phyloP scores from a whole-genome alignment of 2,888 invertebrate species.

The Gymnoscelis rufifasciata region DNA sequence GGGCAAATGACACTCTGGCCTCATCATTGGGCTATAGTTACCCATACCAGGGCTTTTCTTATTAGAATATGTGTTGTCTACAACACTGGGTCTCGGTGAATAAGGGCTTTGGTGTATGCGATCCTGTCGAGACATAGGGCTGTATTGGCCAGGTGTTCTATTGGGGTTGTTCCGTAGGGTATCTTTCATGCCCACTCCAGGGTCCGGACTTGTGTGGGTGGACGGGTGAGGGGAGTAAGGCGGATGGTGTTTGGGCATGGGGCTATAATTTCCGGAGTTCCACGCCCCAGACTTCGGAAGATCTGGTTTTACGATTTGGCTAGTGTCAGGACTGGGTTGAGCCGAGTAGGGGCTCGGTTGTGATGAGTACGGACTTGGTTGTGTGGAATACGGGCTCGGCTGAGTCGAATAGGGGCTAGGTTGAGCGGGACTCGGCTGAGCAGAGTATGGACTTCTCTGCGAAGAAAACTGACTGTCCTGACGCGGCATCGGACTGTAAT shows the following conservation, averaged over 20 bases:
- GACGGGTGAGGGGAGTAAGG: slow-evolving; percentile 70
- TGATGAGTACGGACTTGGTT: slow-evolving; percentile 71
- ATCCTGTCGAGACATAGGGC: slow-evolving; percentile 70
- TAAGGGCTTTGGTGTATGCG: slow-evolving; percentile 64
- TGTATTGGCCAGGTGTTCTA: slow-evolving; percentile 67
- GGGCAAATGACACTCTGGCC: slow-evolving; percentile 62
- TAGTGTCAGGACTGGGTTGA: slow-evolving; percentile 71
- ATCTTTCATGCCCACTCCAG: slow-evolving; percentile 60
- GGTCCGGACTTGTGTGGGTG: slow-evolving; percentile 67
- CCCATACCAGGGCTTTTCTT: slow-evolving; percentile 68
- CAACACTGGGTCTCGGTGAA: slow-evolving; percentile 66
- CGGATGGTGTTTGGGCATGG: slow-evolving; percentile 70
- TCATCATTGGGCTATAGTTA: slow-evolving; percentile 66
- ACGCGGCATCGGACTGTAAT: slow-evolving; percentile 70
- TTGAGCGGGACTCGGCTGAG: slow-evolving; percentile 67
- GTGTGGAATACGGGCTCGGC: slow-evolving; percentile 68
- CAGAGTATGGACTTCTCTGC: slow-evolving; percentile 71
- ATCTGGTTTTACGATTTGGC: slow-evolving; percentile 67
- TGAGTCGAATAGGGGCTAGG: slow-evolving; percentile 72
- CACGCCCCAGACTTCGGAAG: slow-evolving; percentile 63
- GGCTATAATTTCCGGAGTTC: slow-evolving; percentile 70
- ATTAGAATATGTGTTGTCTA: slow-evolving; percentile 49
- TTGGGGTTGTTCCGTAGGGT: slow-evolving; percentile 49
- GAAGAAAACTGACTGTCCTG: slow-evolving; percentile 68
- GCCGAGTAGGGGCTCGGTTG: slow-evolving; percentile 72